phyloP scores from a whole-genome alignment of 2,888 invertebrate genomes.

The Apodemia zela region DNA sequence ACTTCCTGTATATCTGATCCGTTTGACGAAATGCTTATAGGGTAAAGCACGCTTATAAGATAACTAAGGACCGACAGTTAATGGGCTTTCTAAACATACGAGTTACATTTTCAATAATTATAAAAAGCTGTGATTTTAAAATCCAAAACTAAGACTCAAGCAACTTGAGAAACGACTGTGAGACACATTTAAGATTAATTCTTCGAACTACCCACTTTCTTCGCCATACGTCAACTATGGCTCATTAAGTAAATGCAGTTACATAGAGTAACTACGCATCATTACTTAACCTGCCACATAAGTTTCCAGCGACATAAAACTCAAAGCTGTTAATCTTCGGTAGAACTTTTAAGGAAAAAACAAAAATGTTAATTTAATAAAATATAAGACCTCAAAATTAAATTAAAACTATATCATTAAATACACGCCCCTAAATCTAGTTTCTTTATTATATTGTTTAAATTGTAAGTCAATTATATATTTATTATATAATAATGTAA shows the following conservation, averaged over 20 bases:
- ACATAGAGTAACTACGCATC: not conserved
- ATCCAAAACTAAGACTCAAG: not conserved
- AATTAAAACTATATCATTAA: too few species aligned
- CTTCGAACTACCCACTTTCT: slow-evolving; percentile 9
- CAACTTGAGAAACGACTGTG: slow-evolving; percentile 11
- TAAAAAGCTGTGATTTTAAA: not conserved
- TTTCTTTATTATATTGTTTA: too few species aligned
- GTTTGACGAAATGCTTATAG: too few species aligned
- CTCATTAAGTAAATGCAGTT: slow-evolving; percentile 8
- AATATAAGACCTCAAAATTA: too few species aligned
- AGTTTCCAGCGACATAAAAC: not conserved
- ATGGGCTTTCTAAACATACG: too few species aligned
- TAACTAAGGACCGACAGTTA: too few species aligned
- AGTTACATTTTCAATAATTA: not conserved
- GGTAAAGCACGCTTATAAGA: too few species aligned
- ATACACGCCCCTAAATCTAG: too few species aligned
- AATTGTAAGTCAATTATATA: too few species aligned
- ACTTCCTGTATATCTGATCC: too few species aligned
- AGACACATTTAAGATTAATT: slow-evolving; percentile 11
- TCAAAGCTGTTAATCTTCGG: not conserved
- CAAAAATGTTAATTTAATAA: not conserved
- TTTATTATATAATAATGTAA: too few species aligned
- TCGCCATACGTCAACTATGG: slow-evolving; percentile 7
- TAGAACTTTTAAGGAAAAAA: not conserved
- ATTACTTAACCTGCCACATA: slow-evolving; percentile 10